Conservation (phyloP, 2,888 invertebrate genomes). For the Heteromurus nitidus region DNA sequence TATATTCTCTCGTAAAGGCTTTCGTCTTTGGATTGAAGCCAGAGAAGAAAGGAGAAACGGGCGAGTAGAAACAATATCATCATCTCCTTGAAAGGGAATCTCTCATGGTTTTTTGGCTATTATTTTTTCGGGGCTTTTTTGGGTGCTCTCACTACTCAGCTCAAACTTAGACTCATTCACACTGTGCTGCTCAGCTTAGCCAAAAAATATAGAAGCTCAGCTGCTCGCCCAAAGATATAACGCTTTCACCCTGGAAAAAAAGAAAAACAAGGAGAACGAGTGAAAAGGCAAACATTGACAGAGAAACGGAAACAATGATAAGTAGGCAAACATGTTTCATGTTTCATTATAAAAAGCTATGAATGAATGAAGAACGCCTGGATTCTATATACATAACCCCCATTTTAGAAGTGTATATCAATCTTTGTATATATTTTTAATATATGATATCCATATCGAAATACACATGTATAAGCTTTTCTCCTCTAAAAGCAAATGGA, state of each 20-base stretch:
- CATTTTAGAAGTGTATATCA: background rate
- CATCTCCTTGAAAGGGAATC: constrained; percentile 30
- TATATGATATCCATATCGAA: no score
- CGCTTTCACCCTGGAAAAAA: background rate
- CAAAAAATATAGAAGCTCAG: background rate
- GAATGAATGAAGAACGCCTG: no score
- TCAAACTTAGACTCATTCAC: no score
- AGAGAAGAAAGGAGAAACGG: constrained; percentile 10
- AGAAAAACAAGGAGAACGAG: background rate
- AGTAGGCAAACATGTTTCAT: constrained; percentile 14
- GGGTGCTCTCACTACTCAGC: no score
- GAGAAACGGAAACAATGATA: constrained; percentile 42
- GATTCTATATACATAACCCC: background rate
- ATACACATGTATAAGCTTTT: no score
- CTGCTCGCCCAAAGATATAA: background rate
- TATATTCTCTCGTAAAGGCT: background rate
- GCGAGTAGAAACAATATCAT: constrained; percentile 23
- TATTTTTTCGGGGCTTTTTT: constrained; percentile 39
- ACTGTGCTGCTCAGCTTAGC: no score
- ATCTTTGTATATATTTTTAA: background rate
- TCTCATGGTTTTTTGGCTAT: constrained; percentile 42
- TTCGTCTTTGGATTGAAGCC: constrained; percentile 38
- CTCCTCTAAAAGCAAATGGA: no score
- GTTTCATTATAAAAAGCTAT: no score
- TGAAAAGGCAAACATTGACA: constrained; percentile 37